Conservation (phyloP, 64 coral and sea anemone genomes). For the Montipora foliosa region DNA sequence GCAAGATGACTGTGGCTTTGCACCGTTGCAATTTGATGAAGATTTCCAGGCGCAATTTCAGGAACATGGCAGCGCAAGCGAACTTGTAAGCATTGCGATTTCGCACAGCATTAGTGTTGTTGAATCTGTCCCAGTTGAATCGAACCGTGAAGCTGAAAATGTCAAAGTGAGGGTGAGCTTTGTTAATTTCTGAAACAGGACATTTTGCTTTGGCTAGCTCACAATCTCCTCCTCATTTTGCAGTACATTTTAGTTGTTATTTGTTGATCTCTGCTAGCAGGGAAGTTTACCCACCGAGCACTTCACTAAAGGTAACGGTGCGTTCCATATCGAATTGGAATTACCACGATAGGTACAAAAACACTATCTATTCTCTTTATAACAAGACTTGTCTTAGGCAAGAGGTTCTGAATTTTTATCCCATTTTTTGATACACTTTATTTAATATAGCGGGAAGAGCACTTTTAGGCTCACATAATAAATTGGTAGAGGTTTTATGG, state of each 20-base stretch:
- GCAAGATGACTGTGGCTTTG: constrained; percentile 1
- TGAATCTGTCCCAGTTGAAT: constrained; percentile 20
- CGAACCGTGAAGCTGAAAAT: not conserved
- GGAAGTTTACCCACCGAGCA: not conserved
- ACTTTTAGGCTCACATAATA: not conserved
- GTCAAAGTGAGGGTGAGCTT: constrained; percentile 8
- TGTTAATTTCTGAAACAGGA: constrained; percentile 6
- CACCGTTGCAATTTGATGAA: constrained; percentile 12
- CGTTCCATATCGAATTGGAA: constrained; percentile 13
- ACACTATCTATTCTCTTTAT: not conserved
- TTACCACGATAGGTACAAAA: not conserved
- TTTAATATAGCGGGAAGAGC: not conserved
- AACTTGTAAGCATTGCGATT: constrained; percentile 12
- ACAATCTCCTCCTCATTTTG: not conserved
- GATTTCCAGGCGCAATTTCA: constrained; percentile 8
- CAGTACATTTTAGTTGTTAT: not conserved
- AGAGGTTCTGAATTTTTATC: constrained; percentile 6
- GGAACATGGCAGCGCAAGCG: not conserved
- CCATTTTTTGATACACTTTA: not conserved
- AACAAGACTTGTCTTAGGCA: not conserved
- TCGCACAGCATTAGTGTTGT: constrained; percentile 10
- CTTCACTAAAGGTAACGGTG: not conserved
- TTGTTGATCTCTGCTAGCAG: not conserved
- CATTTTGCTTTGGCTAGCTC: constrained; percentile 2
- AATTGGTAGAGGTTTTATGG: not conserved